Conservation (phyloP, 2,113 vertebrate genomes). For the Sylvicapra grimmia region DNA sequence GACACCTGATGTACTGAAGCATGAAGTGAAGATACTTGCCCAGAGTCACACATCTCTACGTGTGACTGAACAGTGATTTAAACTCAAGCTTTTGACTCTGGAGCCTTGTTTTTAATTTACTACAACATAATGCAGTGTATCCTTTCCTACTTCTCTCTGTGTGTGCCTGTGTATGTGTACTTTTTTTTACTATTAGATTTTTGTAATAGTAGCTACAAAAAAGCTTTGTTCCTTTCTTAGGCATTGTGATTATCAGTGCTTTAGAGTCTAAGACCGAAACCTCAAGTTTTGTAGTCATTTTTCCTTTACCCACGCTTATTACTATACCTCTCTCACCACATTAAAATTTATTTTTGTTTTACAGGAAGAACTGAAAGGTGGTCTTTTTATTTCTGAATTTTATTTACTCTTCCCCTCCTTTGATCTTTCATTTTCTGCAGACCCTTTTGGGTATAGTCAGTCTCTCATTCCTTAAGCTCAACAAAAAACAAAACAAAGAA, state of each 20-base stretch:
- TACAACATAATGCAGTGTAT: background rate
- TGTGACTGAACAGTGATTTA: background rate
- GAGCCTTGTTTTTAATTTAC: background rate
- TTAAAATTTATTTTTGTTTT: conserved; percentile 13
- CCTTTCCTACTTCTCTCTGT: background rate
- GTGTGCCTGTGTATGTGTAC: background rate
- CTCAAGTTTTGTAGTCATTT: background rate
- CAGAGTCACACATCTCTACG: background rate
- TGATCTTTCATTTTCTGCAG: background rate
- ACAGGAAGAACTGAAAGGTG: background rate
- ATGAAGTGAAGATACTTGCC: background rate
- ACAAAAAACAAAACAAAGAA: conserved; percentile 8
- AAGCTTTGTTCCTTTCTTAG: background rate
- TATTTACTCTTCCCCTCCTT: background rate
- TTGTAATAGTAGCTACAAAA: background rate
- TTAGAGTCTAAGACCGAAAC: conserved; percentile 6
- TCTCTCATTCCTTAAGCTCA: background rate
- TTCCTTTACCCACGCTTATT: background rate
- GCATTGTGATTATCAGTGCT: background rate
- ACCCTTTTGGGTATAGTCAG: background rate
- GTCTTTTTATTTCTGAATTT: conserved; percentile 7
- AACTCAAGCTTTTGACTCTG: background rate
- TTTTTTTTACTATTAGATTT: background rate
- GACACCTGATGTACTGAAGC: background rate
- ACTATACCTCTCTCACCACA: background rate